Evolutionary conservation across 2,113 vertebrate species (phyloP).

Genomic region (Gobiocypris rarus): DNA sequence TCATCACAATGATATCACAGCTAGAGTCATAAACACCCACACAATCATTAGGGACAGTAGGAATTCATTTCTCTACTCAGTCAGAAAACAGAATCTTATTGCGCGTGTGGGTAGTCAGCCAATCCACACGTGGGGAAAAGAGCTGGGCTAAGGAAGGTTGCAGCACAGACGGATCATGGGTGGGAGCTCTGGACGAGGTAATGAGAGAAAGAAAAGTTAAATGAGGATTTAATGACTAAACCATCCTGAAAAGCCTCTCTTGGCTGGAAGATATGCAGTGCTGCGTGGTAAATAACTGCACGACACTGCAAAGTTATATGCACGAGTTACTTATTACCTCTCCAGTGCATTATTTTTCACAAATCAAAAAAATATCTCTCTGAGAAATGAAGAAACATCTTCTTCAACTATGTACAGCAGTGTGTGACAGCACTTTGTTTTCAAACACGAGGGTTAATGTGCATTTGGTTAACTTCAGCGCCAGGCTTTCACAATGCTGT

Average conservation of each 20-base stretch:
- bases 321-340: not conserved
- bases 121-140: slow-evolving; percentile 12
- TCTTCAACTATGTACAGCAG: not conserved
- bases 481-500: slow-evolving; percentile 31
- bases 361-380: not conserved
- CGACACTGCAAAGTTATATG: not conserved
- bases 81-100: slow-evolving; percentile 11
- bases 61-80: slow-evolving; percentile 7
- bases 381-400: not conserved
- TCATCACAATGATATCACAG: slow-evolving; percentile 19
- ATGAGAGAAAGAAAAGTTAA: slow-evolving; percentile 28
- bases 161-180: slow-evolving; percentile 3
- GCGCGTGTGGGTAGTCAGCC: slow-evolving; percentile 1
- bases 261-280: not conserved
- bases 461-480: not conserved
- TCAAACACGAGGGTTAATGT: slow-evolving; percentile 24
- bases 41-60: not conserved
- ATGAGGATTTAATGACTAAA: slow-evolving; percentile 40
- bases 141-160: not conserved
- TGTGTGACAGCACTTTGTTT: not conserved
- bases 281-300: not conserved
- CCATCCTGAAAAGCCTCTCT: slow-evolving; percentile 18
- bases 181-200: slow-evolving; percentile 11
- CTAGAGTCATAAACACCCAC: not conserved
- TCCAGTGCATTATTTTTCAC: not conserved